These are phyloP conservation scores for Gallinago jamesoni DNA, from an alignment of 2,113 vertebrate species.

Conservation along the genomic window DNA sequence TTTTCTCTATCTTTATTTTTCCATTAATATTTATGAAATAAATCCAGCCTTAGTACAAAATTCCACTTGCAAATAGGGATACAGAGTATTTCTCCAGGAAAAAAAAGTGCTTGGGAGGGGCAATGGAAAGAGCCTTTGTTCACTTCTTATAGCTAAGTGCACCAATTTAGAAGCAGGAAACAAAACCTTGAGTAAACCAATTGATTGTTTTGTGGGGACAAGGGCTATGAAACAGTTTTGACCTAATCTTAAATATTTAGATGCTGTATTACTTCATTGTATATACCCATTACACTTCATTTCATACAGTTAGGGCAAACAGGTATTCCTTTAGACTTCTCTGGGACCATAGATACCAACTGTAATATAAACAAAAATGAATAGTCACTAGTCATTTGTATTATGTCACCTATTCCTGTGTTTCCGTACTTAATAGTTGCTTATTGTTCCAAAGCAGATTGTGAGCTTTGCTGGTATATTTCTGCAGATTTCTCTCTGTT, in stretches of 20 bases:
- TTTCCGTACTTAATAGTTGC: not conserved
- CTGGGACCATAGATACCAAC: not conserved
- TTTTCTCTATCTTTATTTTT: not conserved
- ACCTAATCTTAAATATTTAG: not conserved
- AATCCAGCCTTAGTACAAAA: not conserved
- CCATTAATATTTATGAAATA: not conserved
- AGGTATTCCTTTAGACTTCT: not conserved
- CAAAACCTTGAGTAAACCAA: not conserved
- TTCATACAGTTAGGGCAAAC: not conserved
- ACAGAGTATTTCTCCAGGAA: not conserved
- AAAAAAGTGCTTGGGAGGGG: not conserved
- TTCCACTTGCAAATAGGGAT: not conserved
- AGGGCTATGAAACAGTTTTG: not conserved
- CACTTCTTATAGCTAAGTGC: not conserved
- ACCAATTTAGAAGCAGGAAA: not conserved
- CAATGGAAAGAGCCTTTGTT: not conserved
- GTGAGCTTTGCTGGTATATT: not conserved
- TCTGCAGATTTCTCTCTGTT: not conserved
- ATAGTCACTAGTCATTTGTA: not conserved
- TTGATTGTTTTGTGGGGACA: not conserved
- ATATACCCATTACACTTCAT: rapidly evolving
- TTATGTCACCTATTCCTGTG: not conserved
- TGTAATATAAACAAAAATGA: not conserved
- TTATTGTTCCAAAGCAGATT: not conserved
- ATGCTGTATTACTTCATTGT: not conserved